Evolutionary conservation across 2,797 vertebrate genomes (phyloP).

Genomic region (Trichosurus vulpecula): DNA sequence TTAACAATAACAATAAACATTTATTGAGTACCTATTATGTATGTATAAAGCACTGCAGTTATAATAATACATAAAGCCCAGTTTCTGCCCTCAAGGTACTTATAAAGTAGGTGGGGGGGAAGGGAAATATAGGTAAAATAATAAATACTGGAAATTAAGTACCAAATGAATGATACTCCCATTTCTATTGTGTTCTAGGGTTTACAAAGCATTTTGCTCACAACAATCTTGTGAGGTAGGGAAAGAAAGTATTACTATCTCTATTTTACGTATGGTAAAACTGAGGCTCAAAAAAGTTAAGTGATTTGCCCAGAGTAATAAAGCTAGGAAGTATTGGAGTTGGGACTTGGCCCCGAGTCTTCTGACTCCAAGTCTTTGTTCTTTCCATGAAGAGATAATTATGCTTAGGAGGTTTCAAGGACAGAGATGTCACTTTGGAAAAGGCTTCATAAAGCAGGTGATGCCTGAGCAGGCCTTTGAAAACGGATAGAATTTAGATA

Average conservation of each 20-base stretch:
- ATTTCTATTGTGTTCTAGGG: background rate
- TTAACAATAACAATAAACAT: conserved; percentile 17
- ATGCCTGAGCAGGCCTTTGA: background rate
- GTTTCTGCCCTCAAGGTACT: background rate
- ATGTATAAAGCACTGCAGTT: background rate
- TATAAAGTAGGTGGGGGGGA: background rate
- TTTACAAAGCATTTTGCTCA: background rate
- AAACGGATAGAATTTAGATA: background rate
- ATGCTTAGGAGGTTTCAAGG: background rate
- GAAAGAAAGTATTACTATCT: background rate
- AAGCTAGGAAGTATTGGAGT: background rate
- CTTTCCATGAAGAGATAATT: background rate
- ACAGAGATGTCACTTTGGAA: background rate
- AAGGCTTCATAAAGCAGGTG: conserved; percentile 25
- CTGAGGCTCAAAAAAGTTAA: background rate
- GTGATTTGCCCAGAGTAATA: background rate
- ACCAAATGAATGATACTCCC: background rate
- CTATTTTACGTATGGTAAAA: background rate
- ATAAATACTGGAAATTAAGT: background rate
- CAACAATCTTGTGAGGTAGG: background rate
- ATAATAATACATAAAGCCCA: background rate
- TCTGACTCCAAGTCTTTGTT: background rate
- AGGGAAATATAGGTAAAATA: background rate
- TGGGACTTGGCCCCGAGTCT: background rate
- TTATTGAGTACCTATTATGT: background rate